Percentiles rank a stretch among this genome's conserved stretches.
These are phyloP conservation scores for Nebria ingens DNA, from an alignment of 1,140 invertebrate species.

Conservation along the genomic window DNA sequence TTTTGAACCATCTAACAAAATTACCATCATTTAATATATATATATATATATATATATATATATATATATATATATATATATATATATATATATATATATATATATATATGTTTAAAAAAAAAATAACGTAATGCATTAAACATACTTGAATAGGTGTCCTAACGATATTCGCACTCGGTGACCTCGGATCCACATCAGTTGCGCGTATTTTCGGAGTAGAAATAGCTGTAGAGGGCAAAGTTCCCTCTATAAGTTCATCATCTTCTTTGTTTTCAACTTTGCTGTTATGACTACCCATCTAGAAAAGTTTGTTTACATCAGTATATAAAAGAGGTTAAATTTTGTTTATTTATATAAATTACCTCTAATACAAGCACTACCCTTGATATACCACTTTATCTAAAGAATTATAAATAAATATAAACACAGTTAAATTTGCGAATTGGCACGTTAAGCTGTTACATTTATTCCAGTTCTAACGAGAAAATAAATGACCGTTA, in stretches of 20 bases:
- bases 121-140: background rate
- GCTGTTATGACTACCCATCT: slow-evolving; percentile 16
- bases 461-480: no score
- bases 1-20: background rate
- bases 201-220: slow-evolving; percentile 17
- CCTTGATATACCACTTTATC: no score
- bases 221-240: slow-evolving; percentile 15
- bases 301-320: background rate
- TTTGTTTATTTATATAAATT: no score
- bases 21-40: background rate
- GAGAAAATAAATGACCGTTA: no score
- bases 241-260: background rate
- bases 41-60: no score
- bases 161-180: slow-evolving; percentile 34
- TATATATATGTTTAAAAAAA: background rate
- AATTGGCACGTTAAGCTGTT: no score
- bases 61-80: no score
- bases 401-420: no score
- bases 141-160: slow-evolving; percentile 35
- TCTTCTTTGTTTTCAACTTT: slow-evolving; percentile 11
- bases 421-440: no score
- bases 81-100: no score
- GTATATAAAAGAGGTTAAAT: no score
- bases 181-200: slow-evolving; percentile 32
- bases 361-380: no score